These are phyloP conservation scores for Oasisia sp. DNA, from an alignment of 2,888 invertebrate genomes.

Conservation along the genomic window DNA sequence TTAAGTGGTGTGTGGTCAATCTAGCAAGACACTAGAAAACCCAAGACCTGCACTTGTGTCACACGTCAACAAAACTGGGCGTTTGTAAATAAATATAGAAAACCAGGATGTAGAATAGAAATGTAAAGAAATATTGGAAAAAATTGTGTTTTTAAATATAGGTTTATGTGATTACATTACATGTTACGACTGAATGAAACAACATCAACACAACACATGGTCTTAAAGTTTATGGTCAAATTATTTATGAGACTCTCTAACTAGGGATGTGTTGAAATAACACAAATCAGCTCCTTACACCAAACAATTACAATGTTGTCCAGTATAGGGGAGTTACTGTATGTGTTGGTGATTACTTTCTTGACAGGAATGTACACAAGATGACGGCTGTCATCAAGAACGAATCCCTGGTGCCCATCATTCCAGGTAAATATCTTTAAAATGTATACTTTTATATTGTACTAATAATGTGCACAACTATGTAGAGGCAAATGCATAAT, in stretches of 20 bases:
- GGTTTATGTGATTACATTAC: background rate
- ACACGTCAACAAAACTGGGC: too few species aligned
- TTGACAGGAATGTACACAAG: constrained; percentile 70
- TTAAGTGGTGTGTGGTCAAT: too few species aligned
- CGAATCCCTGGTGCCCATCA: constrained; percentile 71
- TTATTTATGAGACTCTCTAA: background rate
- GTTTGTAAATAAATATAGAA: too few species aligned
- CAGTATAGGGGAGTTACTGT: background rate
- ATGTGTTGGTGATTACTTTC: background rate
- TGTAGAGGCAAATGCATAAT: background rate
- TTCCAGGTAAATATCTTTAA: constrained; percentile 50
- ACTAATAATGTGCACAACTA: constrained; percentile 8
- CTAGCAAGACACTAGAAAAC: too few species aligned
- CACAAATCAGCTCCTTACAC: background rate
- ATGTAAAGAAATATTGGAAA: too few species aligned
- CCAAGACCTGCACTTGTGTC: too few species aligned
- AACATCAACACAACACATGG: background rate
- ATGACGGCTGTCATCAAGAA: constrained; percentile 73
- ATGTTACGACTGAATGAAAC: background rate
- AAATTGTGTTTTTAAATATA: background rate
- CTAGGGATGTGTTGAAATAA: background rate
- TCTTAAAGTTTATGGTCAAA: background rate
- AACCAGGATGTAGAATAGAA: too few species aligned
- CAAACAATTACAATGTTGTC: background rate
- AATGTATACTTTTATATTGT: constrained; percentile 21